These are phyloP conservation scores for Xiphydria camelus DNA, from an alignment of 2,888 invertebrate species.

Conservation along the genomic window DNA sequence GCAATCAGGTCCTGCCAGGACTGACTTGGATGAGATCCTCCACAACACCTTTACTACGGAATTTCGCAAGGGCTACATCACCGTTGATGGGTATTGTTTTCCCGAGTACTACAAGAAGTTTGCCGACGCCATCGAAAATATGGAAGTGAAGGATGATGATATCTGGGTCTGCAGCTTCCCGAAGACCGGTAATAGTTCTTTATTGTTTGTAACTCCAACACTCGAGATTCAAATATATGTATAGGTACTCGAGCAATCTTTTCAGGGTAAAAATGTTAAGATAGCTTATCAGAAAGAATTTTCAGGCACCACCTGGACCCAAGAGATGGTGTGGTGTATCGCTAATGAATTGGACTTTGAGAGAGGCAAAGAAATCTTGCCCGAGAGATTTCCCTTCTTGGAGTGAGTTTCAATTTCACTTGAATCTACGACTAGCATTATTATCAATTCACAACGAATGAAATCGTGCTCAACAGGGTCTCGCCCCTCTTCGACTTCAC, in stretches of 20 bases:
- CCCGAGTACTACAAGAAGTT: conserved; percentile 55
- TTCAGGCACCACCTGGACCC: conserved; percentile 76
- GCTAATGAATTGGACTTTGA: conserved; percentile 66
- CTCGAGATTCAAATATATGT: too few relatives aligned
- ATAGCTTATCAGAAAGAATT: too few relatives aligned
- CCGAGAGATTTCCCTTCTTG: conserved; percentile 71
- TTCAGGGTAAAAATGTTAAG: neutral
- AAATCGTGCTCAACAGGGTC: conserved; percentile 16
- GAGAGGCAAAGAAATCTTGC: conserved; percentile 61
- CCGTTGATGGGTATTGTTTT: conserved; percentile 52
- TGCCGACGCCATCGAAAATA: conserved; percentile 55
- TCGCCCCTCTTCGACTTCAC: conserved; percentile 56
- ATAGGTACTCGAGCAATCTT: too few relatives aligned
- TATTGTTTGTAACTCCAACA: neutral
- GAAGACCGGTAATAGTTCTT: conserved; percentile 59
- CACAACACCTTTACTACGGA: conserved; percentile 40
- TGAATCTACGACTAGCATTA: neutral
- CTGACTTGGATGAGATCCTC: conserved; percentile 35
- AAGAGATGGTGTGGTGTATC: conserved; percentile 75
- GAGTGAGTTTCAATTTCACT: neutral
- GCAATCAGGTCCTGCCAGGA: neutral
- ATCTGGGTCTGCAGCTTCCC: conserved; percentile 64
- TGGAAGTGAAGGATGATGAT: conserved; percentile 60
- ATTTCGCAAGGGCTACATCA: conserved; percentile 48
- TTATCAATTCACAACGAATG: neutral